Evolutionary conservation across 2,797 vertebrate genomes (phyloP).

Genomic region (Tachyglossus aculeatus): DNA sequence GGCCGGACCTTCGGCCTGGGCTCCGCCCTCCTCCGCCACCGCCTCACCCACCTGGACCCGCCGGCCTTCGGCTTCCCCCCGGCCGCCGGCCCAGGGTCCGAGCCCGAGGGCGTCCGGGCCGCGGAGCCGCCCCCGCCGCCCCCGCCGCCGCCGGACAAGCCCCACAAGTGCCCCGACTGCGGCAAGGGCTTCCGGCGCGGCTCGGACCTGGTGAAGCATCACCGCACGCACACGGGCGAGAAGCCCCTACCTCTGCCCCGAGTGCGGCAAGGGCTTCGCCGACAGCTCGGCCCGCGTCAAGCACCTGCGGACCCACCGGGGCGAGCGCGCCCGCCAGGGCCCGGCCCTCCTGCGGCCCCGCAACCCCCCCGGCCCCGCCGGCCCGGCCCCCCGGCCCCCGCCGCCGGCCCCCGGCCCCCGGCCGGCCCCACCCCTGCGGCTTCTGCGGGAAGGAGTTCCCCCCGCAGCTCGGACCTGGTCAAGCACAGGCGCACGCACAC

Average conservation of each 20-base stretch:
- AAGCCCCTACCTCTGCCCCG: constrained; percentile 63
- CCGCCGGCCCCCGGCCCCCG: background rate
- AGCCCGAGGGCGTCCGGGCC: constrained; percentile 49
- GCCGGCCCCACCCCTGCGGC: constrained; percentile 43
- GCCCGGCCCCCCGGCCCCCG: constrained; percentile 30
- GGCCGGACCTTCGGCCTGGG: constrained; percentile 70
- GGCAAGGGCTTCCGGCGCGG: constrained; percentile 68
- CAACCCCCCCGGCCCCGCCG: constrained; percentile 29
- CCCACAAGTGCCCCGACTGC: constrained; percentile 67
- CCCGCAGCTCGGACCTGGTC: constrained; percentile 50
- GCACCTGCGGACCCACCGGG: constrained; percentile 63
- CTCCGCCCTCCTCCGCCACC: constrained; percentile 68
- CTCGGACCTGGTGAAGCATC: constrained; percentile 70
- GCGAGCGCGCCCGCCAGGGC: constrained; percentile 14
- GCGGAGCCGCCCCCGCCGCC: constrained; percentile 57
- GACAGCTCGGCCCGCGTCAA: constrained; percentile 64
- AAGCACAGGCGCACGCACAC: constrained; percentile 56
- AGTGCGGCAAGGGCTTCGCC: constrained; percentile 64
- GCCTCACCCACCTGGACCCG: constrained; percentile 59
- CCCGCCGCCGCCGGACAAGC: constrained; percentile 57
- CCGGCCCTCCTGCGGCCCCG: constrained; percentile 23
- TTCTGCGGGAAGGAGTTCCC: constrained; percentile 63
- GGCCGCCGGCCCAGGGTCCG: constrained; percentile 45
- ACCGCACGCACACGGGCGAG: constrained; percentile 61
- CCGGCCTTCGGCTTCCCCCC: constrained; percentile 40